A percentile compares a stretch with the other conserved stretches of the same genome.
These are phyloP conservation scores for Apodemia duryi DNA, from an alignment of 2,888 invertebrate genomes.

Conservation along the genomic window DNA sequence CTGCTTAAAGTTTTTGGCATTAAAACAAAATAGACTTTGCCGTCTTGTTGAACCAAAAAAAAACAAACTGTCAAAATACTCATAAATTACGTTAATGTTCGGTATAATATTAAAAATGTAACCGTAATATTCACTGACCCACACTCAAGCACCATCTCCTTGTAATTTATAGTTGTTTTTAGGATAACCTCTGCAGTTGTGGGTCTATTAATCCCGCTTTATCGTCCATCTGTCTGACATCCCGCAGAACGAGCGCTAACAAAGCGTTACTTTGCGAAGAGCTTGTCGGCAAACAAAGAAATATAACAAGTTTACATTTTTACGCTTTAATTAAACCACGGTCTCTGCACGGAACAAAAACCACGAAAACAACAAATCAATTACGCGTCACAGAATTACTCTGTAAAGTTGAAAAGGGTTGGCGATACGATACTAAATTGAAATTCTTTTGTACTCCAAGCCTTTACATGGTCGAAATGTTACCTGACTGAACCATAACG, in stretches of 20 bases:
- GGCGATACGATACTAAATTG: slow-evolving; percentile 58
- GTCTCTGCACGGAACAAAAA: slow-evolving; percentile 51
- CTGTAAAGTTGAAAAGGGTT: slow-evolving; percentile 44
- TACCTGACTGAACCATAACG: slow-evolving; percentile 63
- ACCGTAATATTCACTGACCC: slow-evolving; percentile 16
- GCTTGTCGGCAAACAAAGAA: slow-evolving; percentile 30
- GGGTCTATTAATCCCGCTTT: slow-evolving; percentile 36
- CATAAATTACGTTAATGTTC: slow-evolving; percentile 13
- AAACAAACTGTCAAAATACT: neutral
- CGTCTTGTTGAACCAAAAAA: neutral
- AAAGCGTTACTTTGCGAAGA: slow-evolving; percentile 25
- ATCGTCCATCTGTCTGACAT: slow-evolving; percentile 34
- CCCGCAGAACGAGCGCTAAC: slow-evolving; percentile 22
- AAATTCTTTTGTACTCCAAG: slow-evolving; percentile 68
- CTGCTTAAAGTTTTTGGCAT: neutral
- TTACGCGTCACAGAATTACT: slow-evolving; percentile 74
- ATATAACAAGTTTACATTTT: slow-evolving; percentile 31
- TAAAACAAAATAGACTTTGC: neutral
- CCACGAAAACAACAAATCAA: slow-evolving; percentile 72
- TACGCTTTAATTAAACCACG: slow-evolving; percentile 60
- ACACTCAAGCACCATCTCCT: slow-evolving; percentile 30
- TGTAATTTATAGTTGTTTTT: slow-evolving; percentile 38
- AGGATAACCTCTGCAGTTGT: slow-evolving; percentile 30
- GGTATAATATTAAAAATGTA: slow-evolving; percentile 23
- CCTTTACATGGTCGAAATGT: slow-evolving; percentile 69